Base-by-base conservation (phyloP, 2,797 vertebrate genomes). In the Chromis chromis region DNA sequence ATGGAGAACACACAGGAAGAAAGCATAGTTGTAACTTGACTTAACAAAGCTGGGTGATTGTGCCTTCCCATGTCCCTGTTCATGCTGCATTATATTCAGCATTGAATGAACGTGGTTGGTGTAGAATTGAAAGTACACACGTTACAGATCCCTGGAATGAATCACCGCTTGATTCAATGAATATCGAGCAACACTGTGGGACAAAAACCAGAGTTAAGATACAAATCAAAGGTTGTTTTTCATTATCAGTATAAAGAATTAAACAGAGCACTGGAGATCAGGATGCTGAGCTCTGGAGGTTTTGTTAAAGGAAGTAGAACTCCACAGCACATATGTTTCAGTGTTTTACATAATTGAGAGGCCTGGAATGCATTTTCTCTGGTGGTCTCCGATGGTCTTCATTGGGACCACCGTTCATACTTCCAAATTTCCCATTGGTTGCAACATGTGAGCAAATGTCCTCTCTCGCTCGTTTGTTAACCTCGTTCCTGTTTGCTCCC, bases 1-100 rank as follows among this genome's bases (percentile, higher is more conserved):
- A 72, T 54, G 31, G 25, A 36, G 14, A 19, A 21, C 21, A 50
- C 53, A 65, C 22, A 74, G 76, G 72, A 80, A 69, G 65, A 60
- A 56, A 64, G 40, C n/a, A n/a, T 11, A 56, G 55, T 58, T 78
- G n/a, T 50, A 40, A 59, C 69, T 57, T 21, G 8, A 70, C 28
- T 59, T 40, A 22, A 52, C 25, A 74, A n/a, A 13, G 40, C 44
- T 12, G 17, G 49, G 11, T 46, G 49, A 58, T 50, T 50, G n/a
- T 16, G 17, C 22, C 36, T 72, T 78, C 61, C 66, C 36, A 17
- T 65, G 19, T 53, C 10, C 27, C 6, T 27, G 21, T 58, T 80
- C 12, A 53, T 24, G 36, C 62, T 70, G 58, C 50, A 79, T 36
- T 50, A 22, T 22, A 48, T 55, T 62, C 28, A 63, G 8, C 36